Evolutionary conservation across 1,140 invertebrate genomes (phyloP).

Genomic region (Eubasilissa regina): DNA sequence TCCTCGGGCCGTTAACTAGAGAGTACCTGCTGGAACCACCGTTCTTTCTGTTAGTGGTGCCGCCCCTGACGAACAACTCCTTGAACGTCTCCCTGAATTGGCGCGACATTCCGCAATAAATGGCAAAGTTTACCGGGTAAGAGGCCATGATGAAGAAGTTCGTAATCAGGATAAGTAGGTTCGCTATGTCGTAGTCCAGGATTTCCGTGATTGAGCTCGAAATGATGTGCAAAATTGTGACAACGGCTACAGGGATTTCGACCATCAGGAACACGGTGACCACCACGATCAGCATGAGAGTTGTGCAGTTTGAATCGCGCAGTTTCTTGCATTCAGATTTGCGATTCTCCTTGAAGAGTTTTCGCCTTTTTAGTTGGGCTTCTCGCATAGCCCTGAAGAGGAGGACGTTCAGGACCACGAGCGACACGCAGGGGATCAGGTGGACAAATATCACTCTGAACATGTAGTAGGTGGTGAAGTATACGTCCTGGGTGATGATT

Average conservation of each 20-base stretch:
- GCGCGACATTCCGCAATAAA: constrained; percentile 95
- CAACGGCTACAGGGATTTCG: constrained; percentile 92
- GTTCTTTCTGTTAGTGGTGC: constrained; percentile 75
- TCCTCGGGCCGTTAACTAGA: constrained; percentile 84
- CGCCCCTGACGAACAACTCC: constrained; percentile 83
- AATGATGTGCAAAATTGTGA: constrained; percentile 89
- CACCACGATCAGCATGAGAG: constrained; percentile 95
- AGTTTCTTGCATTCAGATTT: constrained; percentile 88
- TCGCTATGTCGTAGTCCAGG: constrained; percentile 85
- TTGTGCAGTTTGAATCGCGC: constrained; percentile 92
- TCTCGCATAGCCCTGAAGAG: constrained; percentile 88
- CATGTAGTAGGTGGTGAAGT: constrained; percentile 86
- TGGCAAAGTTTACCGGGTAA: constrained; percentile 95
- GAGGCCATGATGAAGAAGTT: constrained; percentile 94
- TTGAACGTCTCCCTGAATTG: constrained; percentile 96
- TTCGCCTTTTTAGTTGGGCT: constrained; percentile 85
- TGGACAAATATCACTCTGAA: constrained; percentile 94
- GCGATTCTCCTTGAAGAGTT: constrained; percentile 88
- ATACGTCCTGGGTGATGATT: constrained; percentile 78
- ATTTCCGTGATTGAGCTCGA: constrained; percentile 81
- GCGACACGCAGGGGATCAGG: constrained; percentile 88
- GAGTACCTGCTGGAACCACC: constrained; percentile 83
- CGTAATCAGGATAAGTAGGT: constrained; percentile 88
- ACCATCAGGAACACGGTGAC: constrained; percentile 93
- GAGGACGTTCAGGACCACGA: constrained; percentile 91